A percentile compares a stretch with the other conserved stretches of the same genome.
Evolutionary conservation across 2,888 invertebrate genomes (phyloP).

Genomic region (Leistus spinibarbis): DNA sequence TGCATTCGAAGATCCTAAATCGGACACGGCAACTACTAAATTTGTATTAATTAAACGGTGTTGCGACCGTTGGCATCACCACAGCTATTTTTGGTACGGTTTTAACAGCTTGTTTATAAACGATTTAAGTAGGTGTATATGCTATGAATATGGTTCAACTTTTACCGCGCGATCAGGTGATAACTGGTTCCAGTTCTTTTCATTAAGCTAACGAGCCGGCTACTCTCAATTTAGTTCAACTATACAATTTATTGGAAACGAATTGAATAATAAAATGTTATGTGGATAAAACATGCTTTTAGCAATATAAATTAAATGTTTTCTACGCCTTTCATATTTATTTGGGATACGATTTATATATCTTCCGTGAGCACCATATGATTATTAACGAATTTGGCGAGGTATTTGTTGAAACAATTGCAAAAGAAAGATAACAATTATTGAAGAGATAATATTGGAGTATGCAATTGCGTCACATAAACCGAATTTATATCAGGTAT

Average conservation of each 20-base stretch:
- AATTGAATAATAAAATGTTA: neutral
- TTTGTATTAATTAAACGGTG: constrained; percentile 36
- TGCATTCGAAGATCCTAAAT: constrained; percentile 23
- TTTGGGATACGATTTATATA: no score
- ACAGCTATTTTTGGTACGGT: constrained; percentile 15
- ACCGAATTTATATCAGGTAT: no score
- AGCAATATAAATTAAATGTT: no score
- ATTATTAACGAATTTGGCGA: no score
- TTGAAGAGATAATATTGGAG: no score
- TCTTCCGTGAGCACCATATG: no score
- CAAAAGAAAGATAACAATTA: no score
- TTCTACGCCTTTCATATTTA: no score
- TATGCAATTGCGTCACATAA: no score
- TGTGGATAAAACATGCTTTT: neutral
- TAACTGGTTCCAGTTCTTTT: neutral
- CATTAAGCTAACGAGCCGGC: neutral
- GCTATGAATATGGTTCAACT: neutral
- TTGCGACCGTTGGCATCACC: constrained; percentile 21
- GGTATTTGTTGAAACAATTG: no score
- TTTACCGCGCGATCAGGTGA: neutral
- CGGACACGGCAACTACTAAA: constrained; percentile 24
- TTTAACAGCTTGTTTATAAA: constrained; percentile 33
- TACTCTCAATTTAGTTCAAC: neutral
- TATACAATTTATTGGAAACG: neutral
- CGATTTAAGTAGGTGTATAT: neutral